Percentiles rank a stretch among this genome's conserved stretches.
Conservation (phyloP, 2,888 invertebrate species). For the Julus scandinavius region DNA sequence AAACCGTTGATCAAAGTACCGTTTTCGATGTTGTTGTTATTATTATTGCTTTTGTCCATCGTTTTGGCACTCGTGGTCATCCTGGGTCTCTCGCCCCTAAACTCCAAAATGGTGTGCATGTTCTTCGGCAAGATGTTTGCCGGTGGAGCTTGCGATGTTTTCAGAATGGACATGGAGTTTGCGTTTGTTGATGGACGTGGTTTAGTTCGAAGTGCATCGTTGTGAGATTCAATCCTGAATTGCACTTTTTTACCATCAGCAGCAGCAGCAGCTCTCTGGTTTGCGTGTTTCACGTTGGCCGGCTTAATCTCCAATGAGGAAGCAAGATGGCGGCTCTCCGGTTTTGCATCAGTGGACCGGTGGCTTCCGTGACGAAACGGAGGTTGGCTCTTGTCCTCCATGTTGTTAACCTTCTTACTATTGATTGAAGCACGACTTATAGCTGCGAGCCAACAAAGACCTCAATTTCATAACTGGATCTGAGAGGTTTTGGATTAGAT, state of each 20-base stretch:
- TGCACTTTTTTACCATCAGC: neutral
- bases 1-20: neutral
- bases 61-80: neutral
- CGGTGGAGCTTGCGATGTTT: neutral
- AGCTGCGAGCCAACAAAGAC: neutral
- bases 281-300: neutral
- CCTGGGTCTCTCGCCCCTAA: neutral
- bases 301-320: slow-evolving; percentile 29
- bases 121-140: neutral
- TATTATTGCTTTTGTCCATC: neutral
- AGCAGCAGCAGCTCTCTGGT: neutral
- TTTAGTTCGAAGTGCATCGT: neutral
- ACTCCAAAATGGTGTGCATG: slow-evolving; percentile 50
- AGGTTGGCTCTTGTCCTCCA: slow-evolving; percentile 26
- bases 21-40: neutral
- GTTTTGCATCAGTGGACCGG: slow-evolving; percentile 32
- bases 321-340: neutral
- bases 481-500: neutral
- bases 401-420: slow-evolving; percentile 17
- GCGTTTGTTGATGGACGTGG: neutral
- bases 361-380: neutral
- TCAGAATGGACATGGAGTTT: slow-evolving; percentile 7
- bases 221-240: neutral
- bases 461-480: slow-evolving; percentile 17
- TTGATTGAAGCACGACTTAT: neutral